Evolutionary conservation across 2,113 vertebrate species (phyloP).

Genomic region (Oryzias woworae): DNA sequence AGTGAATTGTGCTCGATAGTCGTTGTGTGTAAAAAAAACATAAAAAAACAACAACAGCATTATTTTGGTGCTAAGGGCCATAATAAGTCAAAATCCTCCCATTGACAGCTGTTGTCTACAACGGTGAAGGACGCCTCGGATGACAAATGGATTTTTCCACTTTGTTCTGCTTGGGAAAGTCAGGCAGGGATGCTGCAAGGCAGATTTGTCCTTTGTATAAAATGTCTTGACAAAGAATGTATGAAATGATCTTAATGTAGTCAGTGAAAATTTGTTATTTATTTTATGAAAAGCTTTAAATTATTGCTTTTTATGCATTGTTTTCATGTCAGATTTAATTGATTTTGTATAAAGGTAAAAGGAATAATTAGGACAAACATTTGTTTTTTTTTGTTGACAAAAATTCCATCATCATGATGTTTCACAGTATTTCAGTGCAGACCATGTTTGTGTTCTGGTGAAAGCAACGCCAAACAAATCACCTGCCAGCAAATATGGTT

Average conservation of each 20-base stretch:
- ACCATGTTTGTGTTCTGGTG: too few relatives aligned
- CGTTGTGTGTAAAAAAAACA: not conserved
- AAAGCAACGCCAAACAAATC: too few relatives aligned
- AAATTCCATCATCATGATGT: too few relatives aligned
- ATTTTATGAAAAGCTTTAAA: conserved; percentile 19
- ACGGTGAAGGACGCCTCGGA: conserved; percentile 44
- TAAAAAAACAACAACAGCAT: conserved; percentile 23
- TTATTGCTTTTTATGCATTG: conserved; percentile 5
- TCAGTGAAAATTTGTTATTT: conserved; percentile 52
- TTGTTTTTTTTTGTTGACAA: too few relatives aligned
- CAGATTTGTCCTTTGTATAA: conserved; percentile 48
- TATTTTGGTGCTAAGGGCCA: conserved; percentile 34
- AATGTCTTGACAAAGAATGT: conserved; percentile 42
- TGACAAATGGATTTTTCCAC: conserved; percentile 59
- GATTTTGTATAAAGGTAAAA: too few relatives aligned
- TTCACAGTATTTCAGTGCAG: too few relatives aligned
- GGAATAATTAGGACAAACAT: too few relatives aligned
- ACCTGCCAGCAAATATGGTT: too few relatives aligned
- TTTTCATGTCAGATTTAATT: not conserved
- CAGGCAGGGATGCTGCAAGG: conserved; percentile 43
- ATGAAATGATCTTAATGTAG: conserved; percentile 47
- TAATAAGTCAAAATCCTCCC: conserved; percentile 56
- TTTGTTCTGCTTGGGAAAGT: conserved; percentile 52
- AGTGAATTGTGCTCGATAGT: conserved; percentile 7
- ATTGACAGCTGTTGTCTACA: conserved; percentile 58